A percentile compares a stretch with the other conserved stretches of the same genome.
Conservation (phyloP, 1,140 invertebrate genomes). For the Trichonephila inaurata region DNA sequence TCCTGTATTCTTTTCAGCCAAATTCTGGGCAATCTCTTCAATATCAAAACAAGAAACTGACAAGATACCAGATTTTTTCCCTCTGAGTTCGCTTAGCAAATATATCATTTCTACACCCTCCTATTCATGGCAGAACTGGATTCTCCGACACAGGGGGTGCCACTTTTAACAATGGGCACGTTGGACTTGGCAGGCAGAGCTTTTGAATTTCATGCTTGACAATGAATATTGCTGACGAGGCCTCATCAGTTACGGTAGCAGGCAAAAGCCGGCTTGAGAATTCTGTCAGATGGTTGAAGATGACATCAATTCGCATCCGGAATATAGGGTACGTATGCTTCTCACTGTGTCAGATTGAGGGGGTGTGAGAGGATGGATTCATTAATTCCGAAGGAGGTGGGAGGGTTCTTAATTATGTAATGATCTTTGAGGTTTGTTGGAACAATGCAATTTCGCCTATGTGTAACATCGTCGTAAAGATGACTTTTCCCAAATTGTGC, state of each 20-base stretch:
- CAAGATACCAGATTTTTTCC: background rate
- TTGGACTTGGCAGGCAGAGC: conserved; percentile 25
- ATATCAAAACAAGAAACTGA: background rate
- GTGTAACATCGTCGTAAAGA: background rate
- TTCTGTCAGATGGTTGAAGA: conserved; percentile 30
- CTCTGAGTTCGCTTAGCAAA: background rate
- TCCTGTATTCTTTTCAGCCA: background rate
- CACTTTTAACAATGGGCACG: conserved; percentile 22
- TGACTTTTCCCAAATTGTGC: too few species aligned
- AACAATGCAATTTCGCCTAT: background rate
- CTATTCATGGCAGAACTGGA: background rate
- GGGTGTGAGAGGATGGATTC: background rate
- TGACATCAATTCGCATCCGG: conserved; percentile 33
- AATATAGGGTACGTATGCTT: background rate
- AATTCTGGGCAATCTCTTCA: background rate
- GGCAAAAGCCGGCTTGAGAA: conserved; percentile 36
- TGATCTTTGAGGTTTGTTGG: background rate
- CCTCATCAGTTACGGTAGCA: conserved; percentile 29
- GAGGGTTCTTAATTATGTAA: background rate
- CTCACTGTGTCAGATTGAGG: background rate
- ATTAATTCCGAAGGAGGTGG: background rate
- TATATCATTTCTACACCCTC: conserved; percentile 2
- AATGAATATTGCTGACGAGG: conserved; percentile 40
- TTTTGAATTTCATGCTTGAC: conserved; percentile 9
- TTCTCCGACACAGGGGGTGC: background rate